Evolutionary conservation across 1,140 invertebrate genomes (phyloP), one percentile per base, ranked within the genome.

Genomic region (Meloidogyne hapla): DNA sequence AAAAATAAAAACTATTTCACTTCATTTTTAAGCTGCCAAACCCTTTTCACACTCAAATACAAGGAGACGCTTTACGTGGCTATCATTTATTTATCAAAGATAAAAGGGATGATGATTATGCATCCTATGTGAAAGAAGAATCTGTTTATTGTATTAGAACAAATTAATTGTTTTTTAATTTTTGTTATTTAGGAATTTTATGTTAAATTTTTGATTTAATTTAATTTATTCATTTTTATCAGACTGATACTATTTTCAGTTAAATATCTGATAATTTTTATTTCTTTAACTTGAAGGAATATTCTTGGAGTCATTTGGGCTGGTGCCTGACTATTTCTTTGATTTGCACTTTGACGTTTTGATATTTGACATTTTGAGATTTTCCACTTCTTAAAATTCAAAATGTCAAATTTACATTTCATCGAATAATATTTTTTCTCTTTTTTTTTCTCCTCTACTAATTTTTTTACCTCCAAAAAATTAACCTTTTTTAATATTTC

Each of bases 21-120:
- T 42, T 5, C 13, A 6, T 25, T 72, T 72, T 70, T 2, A 56
- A 72, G 48, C 12, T 73, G 18, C 71, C 71, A 63, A 56, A 56
- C 56, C 25, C 71, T 18, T 73, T 40, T 42, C 56, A 63, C 21
- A 64, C 33, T 62, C 12, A 33, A 42, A 42, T 67, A 42, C 71
- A 73, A 33, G 71, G 71, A n/a, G 71, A 73, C 56, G 4, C 18
- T 26, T 26, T 40, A 28, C 5, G n/a, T 15, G 71, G 71, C 48
- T 73, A 73, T 63, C 71, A 73, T 38, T 64, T 73, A 26, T 25
- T 73, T 42, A 23, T 26, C 2, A 64, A 73, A 61, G 56, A 64
- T 38, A 56, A 56, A n/a, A 13, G 1, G n/a, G n/a, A 56, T 56
- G 48, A 21, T 6, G 2, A 56, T 21, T n/a, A n/a, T 6, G 5